These are phyloP conservation scores for Drosophila nikananu DNA, from an alignment of 1,140 invertebrate species.

Conservation along the genomic window DNA sequence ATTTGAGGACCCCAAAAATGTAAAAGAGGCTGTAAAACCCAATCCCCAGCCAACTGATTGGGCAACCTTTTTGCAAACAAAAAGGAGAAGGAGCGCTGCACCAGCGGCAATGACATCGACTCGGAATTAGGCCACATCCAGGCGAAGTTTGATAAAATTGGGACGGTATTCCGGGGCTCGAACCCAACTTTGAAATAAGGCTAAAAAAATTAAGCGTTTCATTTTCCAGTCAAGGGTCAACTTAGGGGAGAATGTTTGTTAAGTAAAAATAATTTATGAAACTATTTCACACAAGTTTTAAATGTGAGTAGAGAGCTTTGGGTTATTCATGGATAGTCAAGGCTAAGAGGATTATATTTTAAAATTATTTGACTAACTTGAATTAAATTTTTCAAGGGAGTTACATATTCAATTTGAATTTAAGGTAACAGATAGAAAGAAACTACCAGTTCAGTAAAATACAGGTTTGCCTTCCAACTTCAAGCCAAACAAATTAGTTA, in stretches of 20 bases:
- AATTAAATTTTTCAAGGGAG: neutral
- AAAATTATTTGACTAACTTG: neutral
- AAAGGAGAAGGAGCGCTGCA: slow-evolving; percentile 21
- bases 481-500: neutral
- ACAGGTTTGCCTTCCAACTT: no score
- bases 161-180: neutral
- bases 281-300: neutral
- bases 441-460: no score
- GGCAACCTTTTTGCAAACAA: slow-evolving; percentile 34
- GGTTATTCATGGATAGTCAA: neutral
- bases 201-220: neutral
- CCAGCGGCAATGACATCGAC: slow-evolving; percentile 39
- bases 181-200: neutral
- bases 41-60: slow-evolving; percentile 47
- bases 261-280: neutral
- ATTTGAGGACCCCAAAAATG: slow-evolving; percentile 42
- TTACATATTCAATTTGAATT: neutral
- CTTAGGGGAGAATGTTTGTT: neutral
- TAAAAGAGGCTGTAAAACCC: slow-evolving; percentile 52
- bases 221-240: neutral
- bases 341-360: neutral
- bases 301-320: no score
- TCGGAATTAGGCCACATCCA: slow-evolving; percentile 67
- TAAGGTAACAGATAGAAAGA: neutral
- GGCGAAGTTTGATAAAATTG: slow-evolving; percentile 16